phyloP scores from a whole-genome alignment of 1,140 invertebrate species.

The Chrysopa pallens region DNA sequence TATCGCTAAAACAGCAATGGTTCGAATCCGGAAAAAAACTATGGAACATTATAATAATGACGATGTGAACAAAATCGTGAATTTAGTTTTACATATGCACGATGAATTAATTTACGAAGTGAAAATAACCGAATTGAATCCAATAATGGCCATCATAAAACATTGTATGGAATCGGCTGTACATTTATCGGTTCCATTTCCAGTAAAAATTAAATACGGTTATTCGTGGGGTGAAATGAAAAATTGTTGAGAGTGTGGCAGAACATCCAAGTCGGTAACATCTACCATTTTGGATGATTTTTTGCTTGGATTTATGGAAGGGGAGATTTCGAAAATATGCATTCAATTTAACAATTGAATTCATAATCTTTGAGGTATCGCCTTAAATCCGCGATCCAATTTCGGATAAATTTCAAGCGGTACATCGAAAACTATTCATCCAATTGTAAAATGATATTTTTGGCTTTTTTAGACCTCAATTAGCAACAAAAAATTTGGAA shows the following conservation, averaged over 20 bases:
- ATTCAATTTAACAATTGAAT: too few species aligned
- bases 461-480: too few species aligned
- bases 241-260: neutral
- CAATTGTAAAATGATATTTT: too few species aligned
- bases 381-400: too few species aligned
- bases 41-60: constrained; percentile 23
- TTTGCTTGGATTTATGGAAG: too few species aligned
- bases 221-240: constrained; percentile 56
- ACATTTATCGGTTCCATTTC: constrained; percentile 53
- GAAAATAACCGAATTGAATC: constrained; percentile 31
- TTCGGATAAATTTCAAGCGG: too few species aligned
- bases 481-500: too few species aligned
- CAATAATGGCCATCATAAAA: constrained; percentile 48
- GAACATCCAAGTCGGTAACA: too few species aligned
- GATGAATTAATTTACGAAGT: constrained; percentile 96
- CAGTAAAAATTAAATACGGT: constrained; percentile 73
- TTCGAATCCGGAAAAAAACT: constrained; percentile 42
- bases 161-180: constrained; percentile 65
- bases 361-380: too few species aligned
- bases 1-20: constrained; percentile 81
- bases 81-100: constrained; percentile 77
- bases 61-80: constrained; percentile 22
- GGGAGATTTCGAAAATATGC: too few species aligned
- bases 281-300: too few species aligned
- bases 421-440: too few species aligned